A percentile compares a stretch with the other conserved stretches of the same genome.
Evolutionary conservation across 2,888 invertebrate species (phyloP).

Genomic region (Patella pellucida): DNA sequence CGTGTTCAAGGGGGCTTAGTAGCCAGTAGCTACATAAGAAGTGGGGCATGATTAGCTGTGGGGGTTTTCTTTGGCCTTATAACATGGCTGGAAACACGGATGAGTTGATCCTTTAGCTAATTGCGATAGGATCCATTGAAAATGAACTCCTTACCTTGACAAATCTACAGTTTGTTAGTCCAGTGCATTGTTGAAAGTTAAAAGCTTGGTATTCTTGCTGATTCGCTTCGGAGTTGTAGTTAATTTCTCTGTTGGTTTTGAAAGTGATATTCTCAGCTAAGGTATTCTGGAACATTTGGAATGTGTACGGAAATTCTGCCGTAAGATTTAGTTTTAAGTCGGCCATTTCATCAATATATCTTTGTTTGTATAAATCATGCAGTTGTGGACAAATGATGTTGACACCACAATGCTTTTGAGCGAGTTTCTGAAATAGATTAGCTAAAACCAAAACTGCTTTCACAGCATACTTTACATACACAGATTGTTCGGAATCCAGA

Average conservation of each 20-base stretch:
- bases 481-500: not conserved
- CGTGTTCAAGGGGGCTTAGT: too few relatives aligned
- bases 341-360: not conserved
- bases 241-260: too few relatives aligned
- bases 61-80: too few relatives aligned
- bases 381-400: not conserved
- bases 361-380: not conserved
- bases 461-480: not conserved
- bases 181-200: not conserved
- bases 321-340: not conserved
- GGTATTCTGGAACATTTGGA: too few relatives aligned
- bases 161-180: not conserved
- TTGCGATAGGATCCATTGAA: too few relatives aligned
- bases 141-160: not conserved
- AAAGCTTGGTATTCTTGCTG: not conserved
- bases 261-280: too few relatives aligned
- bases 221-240: too few relatives aligned
- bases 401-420: not conserved
- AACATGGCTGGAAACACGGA: too few relatives aligned
- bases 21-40: too few relatives aligned
- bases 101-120: too few relatives aligned
- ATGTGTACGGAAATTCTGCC: not conserved
- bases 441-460: conserved; percentile 3
- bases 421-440: not conserved
- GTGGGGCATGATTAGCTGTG: too few relatives aligned